Conservation (phyloP, 2,797 vertebrate genomes). For the Squalus acanthias region DNA sequence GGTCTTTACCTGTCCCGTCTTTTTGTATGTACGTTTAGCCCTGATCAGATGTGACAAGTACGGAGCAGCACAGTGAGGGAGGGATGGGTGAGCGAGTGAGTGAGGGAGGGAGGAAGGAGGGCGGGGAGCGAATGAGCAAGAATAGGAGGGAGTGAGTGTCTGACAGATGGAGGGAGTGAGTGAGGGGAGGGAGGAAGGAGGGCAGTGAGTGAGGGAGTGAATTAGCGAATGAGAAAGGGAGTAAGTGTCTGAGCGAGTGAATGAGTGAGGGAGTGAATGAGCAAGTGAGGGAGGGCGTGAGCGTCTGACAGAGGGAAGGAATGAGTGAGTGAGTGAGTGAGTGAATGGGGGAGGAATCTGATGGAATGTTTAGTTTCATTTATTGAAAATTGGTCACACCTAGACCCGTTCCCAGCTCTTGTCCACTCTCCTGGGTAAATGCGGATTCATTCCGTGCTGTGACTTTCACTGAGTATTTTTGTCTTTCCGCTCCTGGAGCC, state of each 20-base stretch:
- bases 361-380: neutral
- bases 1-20: no score
- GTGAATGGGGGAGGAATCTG: neutral
- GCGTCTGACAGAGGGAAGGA: no score
- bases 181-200: no score
- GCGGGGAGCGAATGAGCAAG: neutral
- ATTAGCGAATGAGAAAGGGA: no score
- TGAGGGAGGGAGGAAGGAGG: neutral
- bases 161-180: neutral
- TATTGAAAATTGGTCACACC: neutral
- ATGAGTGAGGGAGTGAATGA: no score
- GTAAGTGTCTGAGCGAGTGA: no score
- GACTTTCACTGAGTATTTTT: neutral
- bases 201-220: no score
- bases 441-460: neutral
- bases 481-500: no score
- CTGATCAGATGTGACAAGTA: neutral
- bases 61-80: neutral
- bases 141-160: neutral
- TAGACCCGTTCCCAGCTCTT: neutral
- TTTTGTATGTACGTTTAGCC: no score
- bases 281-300: no score
- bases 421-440: neutral
- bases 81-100: neutral
- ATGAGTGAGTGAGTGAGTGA: no score